phyloP scores from a whole-genome alignment of 2,797 vertebrate species.

The Clangula hyemalis region DNA sequence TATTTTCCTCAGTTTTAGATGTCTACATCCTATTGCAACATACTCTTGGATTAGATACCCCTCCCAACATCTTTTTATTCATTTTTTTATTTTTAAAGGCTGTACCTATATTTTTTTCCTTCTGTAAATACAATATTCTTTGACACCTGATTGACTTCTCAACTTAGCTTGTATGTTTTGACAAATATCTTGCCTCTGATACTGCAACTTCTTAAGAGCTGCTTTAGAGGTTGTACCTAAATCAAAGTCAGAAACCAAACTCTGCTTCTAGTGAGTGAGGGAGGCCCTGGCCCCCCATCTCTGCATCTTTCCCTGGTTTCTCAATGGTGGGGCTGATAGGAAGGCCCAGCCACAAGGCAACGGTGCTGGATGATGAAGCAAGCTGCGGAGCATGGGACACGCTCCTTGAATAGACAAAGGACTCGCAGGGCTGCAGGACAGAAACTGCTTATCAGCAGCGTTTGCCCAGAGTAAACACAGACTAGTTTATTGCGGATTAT shows the following conservation, averaged over 20 bases:
- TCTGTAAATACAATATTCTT: background rate
- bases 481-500: background rate
- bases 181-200: background rate
- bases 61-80: background rate
- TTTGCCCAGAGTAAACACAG: background rate
- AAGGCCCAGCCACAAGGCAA: accelerated
- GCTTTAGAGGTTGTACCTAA: background rate
- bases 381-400: background rate
- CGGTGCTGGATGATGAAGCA: background rate
- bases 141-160: background rate
- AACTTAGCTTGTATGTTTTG: background rate
- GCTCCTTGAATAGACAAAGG: background rate
- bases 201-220: background rate
- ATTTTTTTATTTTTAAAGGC: background rate
- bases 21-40: background rate
- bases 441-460: background rate
- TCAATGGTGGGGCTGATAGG: background rate
- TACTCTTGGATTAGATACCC: background rate
- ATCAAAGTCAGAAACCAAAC: background rate
- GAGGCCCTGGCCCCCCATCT: no score
- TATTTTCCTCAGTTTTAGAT: background rate
- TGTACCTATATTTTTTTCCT: background rate
- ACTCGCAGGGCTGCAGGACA: background rate
- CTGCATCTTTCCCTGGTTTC: background rate
- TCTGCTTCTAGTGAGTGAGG: no score